Evolutionary conservation across 2,888 invertebrate genomes (phyloP).

Genomic region (Stenurella melanura): DNA sequence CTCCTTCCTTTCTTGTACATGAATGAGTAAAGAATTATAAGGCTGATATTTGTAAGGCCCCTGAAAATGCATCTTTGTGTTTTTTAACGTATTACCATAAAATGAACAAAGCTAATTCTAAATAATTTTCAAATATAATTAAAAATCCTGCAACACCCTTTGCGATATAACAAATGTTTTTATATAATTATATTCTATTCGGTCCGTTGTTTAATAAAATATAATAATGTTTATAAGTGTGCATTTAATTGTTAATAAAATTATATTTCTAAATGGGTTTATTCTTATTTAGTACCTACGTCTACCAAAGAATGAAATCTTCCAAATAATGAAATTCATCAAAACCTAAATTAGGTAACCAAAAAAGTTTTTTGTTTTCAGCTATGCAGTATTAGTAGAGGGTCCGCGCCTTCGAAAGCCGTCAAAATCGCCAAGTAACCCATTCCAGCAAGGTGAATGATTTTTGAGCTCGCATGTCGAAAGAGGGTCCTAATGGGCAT

Average conservation of each 20-base stretch:
- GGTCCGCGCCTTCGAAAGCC: too few relatives aligned
- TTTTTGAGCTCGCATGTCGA: too few relatives aligned
- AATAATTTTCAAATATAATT: neutral
- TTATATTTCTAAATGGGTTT: conserved; percentile 52
- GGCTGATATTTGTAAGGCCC: neutral
- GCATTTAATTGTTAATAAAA: conserved; percentile 60
- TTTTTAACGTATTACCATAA: neutral
- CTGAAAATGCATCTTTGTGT: neutral
- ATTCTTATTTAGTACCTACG: neutral
- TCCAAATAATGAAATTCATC: too few relatives aligned
- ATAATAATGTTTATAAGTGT: conserved; percentile 60
- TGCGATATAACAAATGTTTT: conserved; percentile 45
- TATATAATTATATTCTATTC: conserved; percentile 54
- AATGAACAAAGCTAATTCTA: conserved; percentile 15
- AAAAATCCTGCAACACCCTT: conserved; percentile 23
- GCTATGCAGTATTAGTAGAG: too few relatives aligned
- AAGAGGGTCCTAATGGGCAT: too few relatives aligned
- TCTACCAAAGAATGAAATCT: too few relatives aligned
- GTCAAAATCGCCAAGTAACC: too few relatives aligned
- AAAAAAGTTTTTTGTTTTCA: too few relatives aligned
- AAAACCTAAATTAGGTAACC: too few relatives aligned
- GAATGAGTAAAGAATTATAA: neutral
- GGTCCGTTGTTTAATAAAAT: conserved; percentile 53
- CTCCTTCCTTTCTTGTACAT: too few relatives aligned
- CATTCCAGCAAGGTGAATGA: too few relatives aligned